A percentile compares a stretch with the other conserved stretches of the same genome.
Conservation (phyloP, 1,140 invertebrate genomes). For the Stegodyphus mimosarum region DNA sequence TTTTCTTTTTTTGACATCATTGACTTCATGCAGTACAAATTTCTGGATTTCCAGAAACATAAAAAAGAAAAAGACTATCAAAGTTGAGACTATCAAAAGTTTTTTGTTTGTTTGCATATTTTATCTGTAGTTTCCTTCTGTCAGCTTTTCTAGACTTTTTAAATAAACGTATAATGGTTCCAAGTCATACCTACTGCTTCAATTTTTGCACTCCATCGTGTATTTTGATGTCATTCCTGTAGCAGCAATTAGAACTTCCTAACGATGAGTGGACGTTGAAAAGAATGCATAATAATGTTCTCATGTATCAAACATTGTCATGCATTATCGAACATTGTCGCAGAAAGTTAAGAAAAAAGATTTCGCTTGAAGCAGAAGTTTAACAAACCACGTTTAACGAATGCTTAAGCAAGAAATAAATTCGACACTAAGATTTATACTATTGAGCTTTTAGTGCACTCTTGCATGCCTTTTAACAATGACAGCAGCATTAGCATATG, state of each 20-base stretch:
- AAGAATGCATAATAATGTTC: slow-evolving; percentile 7
- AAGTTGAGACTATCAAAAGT: neutral
- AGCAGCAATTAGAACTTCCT: slow-evolving; percentile 15
- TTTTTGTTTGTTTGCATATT: neutral
- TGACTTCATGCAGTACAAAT: neutral
- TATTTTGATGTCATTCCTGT: neutral
- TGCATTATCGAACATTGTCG: too few species aligned
- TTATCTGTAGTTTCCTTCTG: neutral
- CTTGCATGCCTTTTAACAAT: slow-evolving; percentile 62
- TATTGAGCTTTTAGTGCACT: neutral
- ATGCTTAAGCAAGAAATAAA: slow-evolving; percentile 14
- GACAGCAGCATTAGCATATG: slow-evolving; percentile 62
- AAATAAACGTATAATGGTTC: neutral
- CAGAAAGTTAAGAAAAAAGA: slow-evolving; percentile 1
- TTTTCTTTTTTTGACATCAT: neutral
- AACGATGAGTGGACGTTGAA: neutral
- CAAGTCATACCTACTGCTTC: neutral
- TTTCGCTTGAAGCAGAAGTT: neutral
- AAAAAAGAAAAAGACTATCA: neutral
- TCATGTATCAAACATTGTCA: too few species aligned
- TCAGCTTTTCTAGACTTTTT: neutral
- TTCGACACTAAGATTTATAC: neutral
- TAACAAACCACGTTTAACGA: neutral
- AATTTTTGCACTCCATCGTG: neutral
- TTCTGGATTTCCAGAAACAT: neutral